A percentile compares a stretch with the other conserved stretches of the same genome.
These are phyloP conservation scores for Dicerorhinus sumatrensis DNA, from an alignment of 2,113 vertebrate species.

Conservation along the genomic window DNA sequence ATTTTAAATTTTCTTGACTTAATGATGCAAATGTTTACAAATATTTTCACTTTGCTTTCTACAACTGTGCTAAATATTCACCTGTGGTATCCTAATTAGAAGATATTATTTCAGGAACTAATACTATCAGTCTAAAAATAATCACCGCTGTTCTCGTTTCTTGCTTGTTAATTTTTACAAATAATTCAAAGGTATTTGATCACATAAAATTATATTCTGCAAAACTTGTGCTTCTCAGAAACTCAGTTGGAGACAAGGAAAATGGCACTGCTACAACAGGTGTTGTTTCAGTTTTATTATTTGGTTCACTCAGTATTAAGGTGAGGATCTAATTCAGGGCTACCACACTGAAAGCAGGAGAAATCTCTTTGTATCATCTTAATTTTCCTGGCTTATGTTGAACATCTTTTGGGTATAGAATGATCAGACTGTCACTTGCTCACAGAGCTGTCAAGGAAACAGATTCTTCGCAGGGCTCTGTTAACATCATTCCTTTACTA, in stretches of 20 bases:
- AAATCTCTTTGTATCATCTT: neutral
- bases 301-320: neutral
- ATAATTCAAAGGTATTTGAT: slow-evolving; percentile 10
- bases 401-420: neutral
- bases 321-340: neutral
- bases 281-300: neutral
- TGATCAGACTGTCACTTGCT: neutral
- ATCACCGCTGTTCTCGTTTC: slow-evolving; percentile 47
- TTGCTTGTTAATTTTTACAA: slow-evolving; percentile 3
- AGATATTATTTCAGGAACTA: slow-evolving; percentile 46
- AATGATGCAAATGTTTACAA: slow-evolving; percentile 68
- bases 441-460: neutral
- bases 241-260: neutral
- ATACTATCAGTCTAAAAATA: slow-evolving; percentile 68
- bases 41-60: slow-evolving; percentile 60
- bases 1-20: slow-evolving; percentile 15
- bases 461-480: neutral
- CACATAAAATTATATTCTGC: slow-evolving; percentile 28
- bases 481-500: neutral
- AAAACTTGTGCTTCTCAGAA: neutral
- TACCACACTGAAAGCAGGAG: neutral
- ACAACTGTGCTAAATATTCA: slow-evolving; percentile 61
- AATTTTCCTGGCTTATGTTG: neutral
- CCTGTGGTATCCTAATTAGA: slow-evolving; percentile 62
- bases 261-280: neutral